Evolutionary conservation across 1,140 invertebrate genomes (phyloP), one percentile per base, ranked within the genome.

Genomic region (Drosophila athabasca): DNA sequence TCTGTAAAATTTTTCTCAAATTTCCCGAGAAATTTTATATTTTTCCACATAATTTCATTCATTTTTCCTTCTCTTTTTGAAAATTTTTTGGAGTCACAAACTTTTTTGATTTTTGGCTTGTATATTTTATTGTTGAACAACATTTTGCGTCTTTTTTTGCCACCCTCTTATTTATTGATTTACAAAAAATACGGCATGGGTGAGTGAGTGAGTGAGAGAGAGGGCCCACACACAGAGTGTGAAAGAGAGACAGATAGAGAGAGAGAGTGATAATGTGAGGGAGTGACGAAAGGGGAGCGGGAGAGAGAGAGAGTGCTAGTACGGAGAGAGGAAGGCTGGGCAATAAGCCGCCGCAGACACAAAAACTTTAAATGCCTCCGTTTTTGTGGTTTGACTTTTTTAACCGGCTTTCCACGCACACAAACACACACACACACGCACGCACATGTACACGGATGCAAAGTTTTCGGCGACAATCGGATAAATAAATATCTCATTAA

Each of bases 101-200:
- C 11, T 41, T 41, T 41, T 19, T 51, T 44, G 31, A 31, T 62
- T 62, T 73, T 57, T 31, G 13, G 22, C 9, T 24, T 31, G n/a
- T 22, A 46, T 11, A 31, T n/a, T 44, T 52, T 73, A 52, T 66
- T 75, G 29, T 67, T 76, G 41, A 57, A 79, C 75, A 83, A 71
- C 65, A 80, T 88, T 68, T 77, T 87, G 87, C 78, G 83, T 79
- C 83, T 74, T 79, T 73, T 53, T 45, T 29, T 88, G 72, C 88
- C 89, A 90, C 88, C 83, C 88, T 82, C 77, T 62, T 71, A 78
- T 79, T 89, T 90, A 87, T 90, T 90, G 89, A 90, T 90, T 90
- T 90, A 90, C 80, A 89, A 73, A 89, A 70, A 70, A 83, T 65
- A 73, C 79, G 81, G 67, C 78, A 39, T 13, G 35, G 62, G 49